Conservation (phyloP, 2,888 invertebrate genomes). For the Cremastobaeus sp. region DNA sequence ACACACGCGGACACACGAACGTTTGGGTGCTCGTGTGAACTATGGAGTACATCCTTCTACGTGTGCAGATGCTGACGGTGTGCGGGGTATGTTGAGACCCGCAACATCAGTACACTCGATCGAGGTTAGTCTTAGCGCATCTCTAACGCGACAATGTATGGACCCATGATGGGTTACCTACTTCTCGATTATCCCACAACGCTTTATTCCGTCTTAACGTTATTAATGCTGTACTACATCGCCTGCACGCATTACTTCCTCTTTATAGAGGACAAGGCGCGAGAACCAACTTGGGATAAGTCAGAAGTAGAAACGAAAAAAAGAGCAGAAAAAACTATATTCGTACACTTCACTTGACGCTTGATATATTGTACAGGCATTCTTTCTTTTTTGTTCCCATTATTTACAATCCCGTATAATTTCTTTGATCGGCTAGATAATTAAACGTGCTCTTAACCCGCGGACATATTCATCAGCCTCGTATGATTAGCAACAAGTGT, state of each 20-base stretch:
- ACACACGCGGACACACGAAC: conserved; percentile 6
- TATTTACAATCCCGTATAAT: conserved; percentile 9
- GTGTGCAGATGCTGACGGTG: conserved; percentile 31
- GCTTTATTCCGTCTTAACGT: conserved; percentile 62
- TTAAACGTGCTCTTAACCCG: conserved; percentile 23
- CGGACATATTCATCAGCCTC: conserved; percentile 13
- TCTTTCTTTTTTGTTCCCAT: conserved; percentile 12
- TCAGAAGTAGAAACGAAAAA: conserved; percentile 22
- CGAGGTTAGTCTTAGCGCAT: conserved; percentile 73
- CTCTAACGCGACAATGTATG: conserved; percentile 70
- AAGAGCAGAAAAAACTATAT: conserved; percentile 12
- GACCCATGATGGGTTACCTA: conserved; percentile 70
- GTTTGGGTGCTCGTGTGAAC: conserved; percentile 45
- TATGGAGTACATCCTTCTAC: conserved; percentile 32
- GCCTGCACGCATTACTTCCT: conserved; percentile 64
- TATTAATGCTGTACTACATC: conserved; percentile 73
- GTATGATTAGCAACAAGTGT: conserved; percentile 29
- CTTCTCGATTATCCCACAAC: conserved; percentile 73
- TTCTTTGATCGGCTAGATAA: conserved; percentile 30
- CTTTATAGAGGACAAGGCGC: conserved; percentile 55
- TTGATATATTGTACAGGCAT: conserved; percentile 8
- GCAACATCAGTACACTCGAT: conserved; percentile 65
- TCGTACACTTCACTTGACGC: conserved; percentile 22
- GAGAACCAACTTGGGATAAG: conserved; percentile 51
- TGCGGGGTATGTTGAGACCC: conserved; percentile 42